Conservation (phyloP, 2,113 vertebrate species). For the Gavia stellata region DNA sequence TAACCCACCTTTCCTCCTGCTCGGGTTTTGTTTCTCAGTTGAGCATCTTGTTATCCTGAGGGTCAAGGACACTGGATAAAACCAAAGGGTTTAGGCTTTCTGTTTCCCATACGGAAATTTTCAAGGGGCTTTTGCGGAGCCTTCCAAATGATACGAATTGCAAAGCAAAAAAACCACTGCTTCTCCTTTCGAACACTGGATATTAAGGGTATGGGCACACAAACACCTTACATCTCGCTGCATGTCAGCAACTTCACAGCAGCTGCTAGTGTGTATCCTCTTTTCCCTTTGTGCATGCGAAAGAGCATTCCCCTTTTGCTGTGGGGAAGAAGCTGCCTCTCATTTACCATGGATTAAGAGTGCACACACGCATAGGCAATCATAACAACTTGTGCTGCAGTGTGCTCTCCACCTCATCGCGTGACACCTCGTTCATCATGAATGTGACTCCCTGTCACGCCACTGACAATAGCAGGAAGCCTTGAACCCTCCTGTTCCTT, state of each 20-base stretch:
- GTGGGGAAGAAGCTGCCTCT: neutral
- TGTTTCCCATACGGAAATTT: neutral
- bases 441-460: neutral
- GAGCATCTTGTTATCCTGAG: neutral
- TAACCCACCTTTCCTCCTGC: neutral
- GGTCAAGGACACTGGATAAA: neutral
- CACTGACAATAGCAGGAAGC: neutral
- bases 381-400: neutral
- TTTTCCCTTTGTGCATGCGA: accelerated
- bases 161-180: neutral
- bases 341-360: neutral
- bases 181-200: neutral
- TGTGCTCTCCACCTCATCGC: neutral
- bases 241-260: neutral
- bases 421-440: neutral
- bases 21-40: neutral
- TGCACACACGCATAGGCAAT: neutral
- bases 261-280: neutral
- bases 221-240: neutral
- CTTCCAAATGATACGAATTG: neutral
- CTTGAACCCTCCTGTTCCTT: neutral
- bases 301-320: neutral
- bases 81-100: neutral
- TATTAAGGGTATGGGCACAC: neutral
- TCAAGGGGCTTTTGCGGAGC: neutral